These are phyloP conservation scores for Erithacus rubecula DNA, from an alignment of 2,797 vertebrate species.

Conservation along the genomic window DNA sequence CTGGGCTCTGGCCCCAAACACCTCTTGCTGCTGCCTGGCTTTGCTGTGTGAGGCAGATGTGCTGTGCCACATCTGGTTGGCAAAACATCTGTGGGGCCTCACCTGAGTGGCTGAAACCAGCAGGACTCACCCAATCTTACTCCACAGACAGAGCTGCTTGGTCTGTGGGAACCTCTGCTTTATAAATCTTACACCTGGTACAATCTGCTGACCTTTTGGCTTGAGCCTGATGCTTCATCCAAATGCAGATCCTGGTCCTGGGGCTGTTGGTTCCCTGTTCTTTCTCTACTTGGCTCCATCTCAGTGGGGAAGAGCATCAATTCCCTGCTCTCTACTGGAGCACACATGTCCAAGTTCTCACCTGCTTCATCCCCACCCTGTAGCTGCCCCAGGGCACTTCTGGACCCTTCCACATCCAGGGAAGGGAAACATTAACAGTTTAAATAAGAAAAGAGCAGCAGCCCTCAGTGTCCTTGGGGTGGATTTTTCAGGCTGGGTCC, in stretches of 20 bases:
- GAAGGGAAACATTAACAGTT: not conserved
- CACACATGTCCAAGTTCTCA: not conserved
- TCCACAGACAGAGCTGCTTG: not conserved
- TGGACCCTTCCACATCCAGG: accelerated
- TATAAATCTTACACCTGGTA: not conserved
- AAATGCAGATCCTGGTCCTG: not conserved
- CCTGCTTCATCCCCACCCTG: not conserved
- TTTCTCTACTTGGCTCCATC: not conserved
- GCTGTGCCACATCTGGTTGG: not conserved
- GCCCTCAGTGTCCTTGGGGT: not conserved
- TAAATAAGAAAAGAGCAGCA: not conserved
- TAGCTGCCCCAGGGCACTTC: not conserved
- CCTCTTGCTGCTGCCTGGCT: not conserved
- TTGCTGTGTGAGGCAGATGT: not conserved
- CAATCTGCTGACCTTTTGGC: not conserved
- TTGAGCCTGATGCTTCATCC: not conserved
- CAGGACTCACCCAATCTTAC: not conserved
- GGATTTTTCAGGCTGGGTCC: not conserved
- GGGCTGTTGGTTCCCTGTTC: not conserved
- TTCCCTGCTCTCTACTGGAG: not conserved
- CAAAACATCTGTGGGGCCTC: not conserved
- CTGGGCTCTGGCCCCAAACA: not conserved
- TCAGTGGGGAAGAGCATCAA: not conserved
- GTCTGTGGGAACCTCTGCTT: not conserved
- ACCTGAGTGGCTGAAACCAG: not conserved